Evolutionary conservation across 2,113 vertebrate species (phyloP).

Genomic region (Cricetomys ansorgei): DNA sequence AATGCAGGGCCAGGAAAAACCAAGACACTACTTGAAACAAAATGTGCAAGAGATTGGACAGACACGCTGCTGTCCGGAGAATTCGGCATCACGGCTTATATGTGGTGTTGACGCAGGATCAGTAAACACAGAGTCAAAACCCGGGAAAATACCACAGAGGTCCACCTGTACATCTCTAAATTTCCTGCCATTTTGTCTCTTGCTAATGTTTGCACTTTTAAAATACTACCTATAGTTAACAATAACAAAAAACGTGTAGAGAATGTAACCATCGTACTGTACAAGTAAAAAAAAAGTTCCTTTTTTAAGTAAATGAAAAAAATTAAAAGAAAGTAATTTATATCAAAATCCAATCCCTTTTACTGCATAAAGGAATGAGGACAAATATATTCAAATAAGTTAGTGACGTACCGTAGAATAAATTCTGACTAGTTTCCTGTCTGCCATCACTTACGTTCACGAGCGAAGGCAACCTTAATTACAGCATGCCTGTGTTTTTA

Average conservation of each 20-base stretch:
- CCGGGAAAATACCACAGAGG: neutral
- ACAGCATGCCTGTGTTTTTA: neutral
- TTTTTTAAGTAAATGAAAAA: neutral
- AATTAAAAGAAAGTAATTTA: neutral
- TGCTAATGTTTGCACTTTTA: neutral
- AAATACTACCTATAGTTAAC: neutral
- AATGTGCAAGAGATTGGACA: neutral
- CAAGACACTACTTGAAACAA: neutral
- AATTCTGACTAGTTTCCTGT: neutral
- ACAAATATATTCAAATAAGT: neutral
- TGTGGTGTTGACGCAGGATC: neutral
- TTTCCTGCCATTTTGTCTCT: neutral
- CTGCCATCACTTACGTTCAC: neutral
- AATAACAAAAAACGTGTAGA: neutral
- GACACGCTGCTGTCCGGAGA: neutral
- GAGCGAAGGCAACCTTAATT: neutral
- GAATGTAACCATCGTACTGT: neutral
- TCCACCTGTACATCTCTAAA: neutral
- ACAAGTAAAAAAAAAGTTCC: neutral
- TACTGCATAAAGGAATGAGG: neutral
- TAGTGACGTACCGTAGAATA: neutral
- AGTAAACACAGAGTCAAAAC: neutral
- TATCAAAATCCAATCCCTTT: neutral
- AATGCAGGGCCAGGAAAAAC: neutral
- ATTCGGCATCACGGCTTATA: neutral